Conservation (phyloP, 2,113 vertebrate genomes). For the Cinclus mexicanus region DNA sequence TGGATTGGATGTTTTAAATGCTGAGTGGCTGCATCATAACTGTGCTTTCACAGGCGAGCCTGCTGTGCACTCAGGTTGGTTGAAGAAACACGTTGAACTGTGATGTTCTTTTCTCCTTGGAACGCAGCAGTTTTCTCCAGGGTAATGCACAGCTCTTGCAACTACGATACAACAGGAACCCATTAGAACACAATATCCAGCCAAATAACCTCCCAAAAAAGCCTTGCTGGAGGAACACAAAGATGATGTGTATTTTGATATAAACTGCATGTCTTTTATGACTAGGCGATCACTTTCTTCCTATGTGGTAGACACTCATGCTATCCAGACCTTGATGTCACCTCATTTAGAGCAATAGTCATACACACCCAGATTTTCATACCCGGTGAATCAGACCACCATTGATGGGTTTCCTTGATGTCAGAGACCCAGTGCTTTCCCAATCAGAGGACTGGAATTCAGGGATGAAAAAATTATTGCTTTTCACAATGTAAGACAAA, state of each 20-base stretch:
- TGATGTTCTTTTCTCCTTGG: not conserved
- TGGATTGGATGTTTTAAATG: conserved; percentile 66
- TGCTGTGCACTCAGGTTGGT: not conserved
- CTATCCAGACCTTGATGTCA: not conserved
- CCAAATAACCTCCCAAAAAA: not conserved
- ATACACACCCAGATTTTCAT: not conserved
- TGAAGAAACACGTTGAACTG: not conserved
- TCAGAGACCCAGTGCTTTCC: not conserved
- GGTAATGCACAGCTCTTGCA: not conserved
- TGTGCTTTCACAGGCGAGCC: not conserved
- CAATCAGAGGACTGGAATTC: rapidly evolving
- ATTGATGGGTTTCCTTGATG: not conserved
- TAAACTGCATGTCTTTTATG: not conserved
- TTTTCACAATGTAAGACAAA: not conserved
- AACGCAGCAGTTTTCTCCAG: not conserved
- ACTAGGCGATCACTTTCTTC: not conserved
- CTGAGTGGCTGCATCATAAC: conserved; percentile 13
- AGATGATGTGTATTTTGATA: not conserved
- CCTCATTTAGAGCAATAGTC: not conserved
- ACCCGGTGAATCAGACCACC: not conserved
- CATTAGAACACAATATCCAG: not conserved
- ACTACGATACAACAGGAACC: rapidly evolving
- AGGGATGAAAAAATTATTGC: not conserved
- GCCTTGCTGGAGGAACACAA: not conserved
- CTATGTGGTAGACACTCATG: not conserved